A percentile compares a stretch with the other conserved stretches of the same genome.
These are phyloP conservation scores for Potamilus streckersoni DNA, from an alignment of 1,140 invertebrate species.

Conservation along the genomic window DNA sequence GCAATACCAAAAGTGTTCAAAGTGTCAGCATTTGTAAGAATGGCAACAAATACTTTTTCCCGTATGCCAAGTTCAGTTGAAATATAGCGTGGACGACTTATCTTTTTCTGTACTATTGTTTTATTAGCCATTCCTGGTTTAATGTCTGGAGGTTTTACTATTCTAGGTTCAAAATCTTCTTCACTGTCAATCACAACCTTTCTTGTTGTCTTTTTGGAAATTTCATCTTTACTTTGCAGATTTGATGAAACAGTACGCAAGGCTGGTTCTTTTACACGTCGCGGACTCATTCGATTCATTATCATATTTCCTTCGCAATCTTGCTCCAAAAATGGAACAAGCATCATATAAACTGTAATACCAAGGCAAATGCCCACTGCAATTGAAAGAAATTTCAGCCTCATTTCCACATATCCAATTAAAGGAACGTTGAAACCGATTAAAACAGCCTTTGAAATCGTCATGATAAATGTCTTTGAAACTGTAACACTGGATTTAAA, in stretches of 20 bases:
- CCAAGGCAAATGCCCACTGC: slow-evolving; percentile 59
- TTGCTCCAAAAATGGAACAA: slow-evolving; percentile 60
- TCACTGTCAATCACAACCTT: background rate
- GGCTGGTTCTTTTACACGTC: background rate
- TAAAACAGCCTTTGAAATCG: too few relatives aligned
- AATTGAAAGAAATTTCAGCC: slow-evolving; percentile 38
- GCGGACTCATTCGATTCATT: slow-evolving; percentile 1
- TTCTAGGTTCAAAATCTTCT: slow-evolving; percentile 28
- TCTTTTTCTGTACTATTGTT: slow-evolving; percentile 43
- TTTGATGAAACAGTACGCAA: background rate
- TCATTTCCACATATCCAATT: slow-evolving; percentile 14
- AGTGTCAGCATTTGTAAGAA: slow-evolving; percentile 80
- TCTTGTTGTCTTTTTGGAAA: slow-evolving; percentile 10
- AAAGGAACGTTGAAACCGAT: background rate
- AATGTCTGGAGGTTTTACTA: slow-evolving; percentile 34
- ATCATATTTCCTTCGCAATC: slow-evolving; percentile 46
- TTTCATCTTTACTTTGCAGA: slow-evolving; percentile 35
- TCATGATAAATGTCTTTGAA: too few relatives aligned
- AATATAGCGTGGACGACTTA: slow-evolving; percentile 85
- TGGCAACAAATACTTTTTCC: slow-evolving; percentile 88
- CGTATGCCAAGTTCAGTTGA: slow-evolving; percentile 91
- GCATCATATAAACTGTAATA: slow-evolving; percentile 58
- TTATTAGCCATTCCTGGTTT: slow-evolving; percentile 22
- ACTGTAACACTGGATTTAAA: too few relatives aligned
- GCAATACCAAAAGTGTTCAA: slow-evolving; percentile 79